These are phyloP conservation scores for Caranx ignobilis DNA, from an alignment of 2,113 vertebrate species.

Conservation along the genomic window DNA sequence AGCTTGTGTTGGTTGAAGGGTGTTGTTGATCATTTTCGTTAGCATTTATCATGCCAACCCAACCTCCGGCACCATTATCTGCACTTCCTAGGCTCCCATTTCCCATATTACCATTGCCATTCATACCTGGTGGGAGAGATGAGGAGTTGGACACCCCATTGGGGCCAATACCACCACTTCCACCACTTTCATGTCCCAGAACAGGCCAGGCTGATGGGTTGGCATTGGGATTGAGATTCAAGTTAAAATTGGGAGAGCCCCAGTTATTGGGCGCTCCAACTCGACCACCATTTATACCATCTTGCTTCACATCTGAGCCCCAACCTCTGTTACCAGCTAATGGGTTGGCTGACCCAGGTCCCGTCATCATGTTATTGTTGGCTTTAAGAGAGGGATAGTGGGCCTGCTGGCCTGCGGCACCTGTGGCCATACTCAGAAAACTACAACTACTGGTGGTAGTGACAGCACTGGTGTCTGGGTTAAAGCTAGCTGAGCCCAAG, in stretches of 20 bases:
- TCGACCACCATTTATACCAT: slow-evolving; percentile 90
- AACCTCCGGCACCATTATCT: slow-evolving; percentile 85
- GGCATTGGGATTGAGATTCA: slow-evolving; percentile 98
- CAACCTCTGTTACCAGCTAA: slow-evolving; percentile 83
- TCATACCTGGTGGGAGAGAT: slow-evolving; percentile 89
- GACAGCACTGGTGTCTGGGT: slow-evolving; percentile 86
- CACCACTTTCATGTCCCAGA: slow-evolving; percentile 93
- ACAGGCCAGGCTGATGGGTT: slow-evolving; percentile 99
- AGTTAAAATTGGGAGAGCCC: slow-evolving; percentile 93
- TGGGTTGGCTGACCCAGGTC: slow-evolving; percentile 84
- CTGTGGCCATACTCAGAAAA: slow-evolving; percentile 94
- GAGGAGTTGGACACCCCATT: slow-evolving; percentile 69
- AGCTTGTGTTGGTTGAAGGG: slow-evolving; percentile 89
- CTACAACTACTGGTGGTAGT: slow-evolving; percentile 80
- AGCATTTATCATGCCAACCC: slow-evolving; percentile 91
- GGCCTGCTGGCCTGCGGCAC: slow-evolving; percentile 91
- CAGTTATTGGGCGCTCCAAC: slow-evolving; percentile 89
- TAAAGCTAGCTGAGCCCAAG: slow-evolving; percentile 87
- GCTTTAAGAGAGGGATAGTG: slow-evolving; percentile 92
- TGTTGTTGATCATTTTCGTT: slow-evolving; percentile 94
- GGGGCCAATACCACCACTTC: slow-evolving; percentile 81
- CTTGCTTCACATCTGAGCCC: slow-evolving; percentile 91
- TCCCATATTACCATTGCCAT: slow-evolving; percentile 84
- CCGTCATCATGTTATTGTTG: slow-evolving; percentile 87
- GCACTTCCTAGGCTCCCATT: slow-evolving; percentile 88